Evolutionary conservation across 1,140 invertebrate genomes (phyloP).

Genomic region (Macrobrachium nipponense): DNA sequence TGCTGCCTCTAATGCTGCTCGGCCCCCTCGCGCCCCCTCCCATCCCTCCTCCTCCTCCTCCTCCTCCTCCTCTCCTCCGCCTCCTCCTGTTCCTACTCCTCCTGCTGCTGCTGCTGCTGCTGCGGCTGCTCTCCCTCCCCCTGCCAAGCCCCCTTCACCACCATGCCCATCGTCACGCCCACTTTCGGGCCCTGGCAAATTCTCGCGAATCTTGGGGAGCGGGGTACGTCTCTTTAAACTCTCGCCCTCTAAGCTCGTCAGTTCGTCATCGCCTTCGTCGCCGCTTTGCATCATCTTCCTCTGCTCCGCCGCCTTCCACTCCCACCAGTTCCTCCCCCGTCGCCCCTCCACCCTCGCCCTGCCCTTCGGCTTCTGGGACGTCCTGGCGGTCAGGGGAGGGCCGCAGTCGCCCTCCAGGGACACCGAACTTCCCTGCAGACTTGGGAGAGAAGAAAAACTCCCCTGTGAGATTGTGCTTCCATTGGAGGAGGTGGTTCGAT

Average conservation of each 20-base stretch:
- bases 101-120: neutral
- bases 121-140: neutral
- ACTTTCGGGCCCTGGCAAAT: slow-evolving; percentile 18
- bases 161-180: slow-evolving; percentile 39
- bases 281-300: slow-evolving; percentile 40
- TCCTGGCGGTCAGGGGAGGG: neutral
- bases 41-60: slow-evolving; percentile 12
- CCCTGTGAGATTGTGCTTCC: slow-evolving; percentile 4
- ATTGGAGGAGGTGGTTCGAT: neutral
- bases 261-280: slow-evolving; percentile 56
- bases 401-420: slow-evolving; percentile 7
- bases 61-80: neutral
- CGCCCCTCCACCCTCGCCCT: slow-evolving; percentile 39
- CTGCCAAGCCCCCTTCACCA: slow-evolving; percentile 22
- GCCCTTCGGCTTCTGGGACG: neutral
- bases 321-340: slow-evolving; percentile 53
- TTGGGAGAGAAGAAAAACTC: slow-evolving; percentile 33
- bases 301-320: slow-evolving; percentile 57
- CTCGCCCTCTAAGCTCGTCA: slow-evolving; percentile 53
- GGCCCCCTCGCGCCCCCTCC: slow-evolving; percentile 31
- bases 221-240: slow-evolving; percentile 32
- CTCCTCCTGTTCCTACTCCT: slow-evolving; percentile 13
- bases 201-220: slow-evolving; percentile 33
- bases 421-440: slow-evolving; percentile 23
- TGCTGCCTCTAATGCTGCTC: slow-evolving; percentile 10